Conservation (phyloP, 2,113 vertebrate genomes). For the Nibea albiflora region DNA sequence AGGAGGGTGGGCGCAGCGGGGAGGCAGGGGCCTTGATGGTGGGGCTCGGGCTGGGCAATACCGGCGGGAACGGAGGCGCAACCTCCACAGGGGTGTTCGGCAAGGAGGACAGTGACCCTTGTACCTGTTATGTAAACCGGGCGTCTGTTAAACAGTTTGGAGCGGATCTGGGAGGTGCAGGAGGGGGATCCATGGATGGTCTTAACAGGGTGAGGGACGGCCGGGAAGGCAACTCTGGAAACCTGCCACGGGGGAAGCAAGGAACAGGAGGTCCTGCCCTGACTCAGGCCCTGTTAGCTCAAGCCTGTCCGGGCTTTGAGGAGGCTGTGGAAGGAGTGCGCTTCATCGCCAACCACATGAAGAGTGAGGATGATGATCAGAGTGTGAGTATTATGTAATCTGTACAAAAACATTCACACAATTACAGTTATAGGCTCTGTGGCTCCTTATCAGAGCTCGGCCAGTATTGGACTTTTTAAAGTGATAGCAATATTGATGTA, state of each 20-base stretch:
- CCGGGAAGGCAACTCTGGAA: conserved; percentile 71
- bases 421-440: background rate
- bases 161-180: conserved; percentile 76
- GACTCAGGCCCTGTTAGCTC: conserved; percentile 80
- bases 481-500: background rate
- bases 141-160: conserved; percentile 86
- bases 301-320: conserved; percentile 87
- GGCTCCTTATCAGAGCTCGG: background rate
- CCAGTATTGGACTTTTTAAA: background rate
- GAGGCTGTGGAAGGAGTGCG: conserved; percentile 94
- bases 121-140: conserved; percentile 91
- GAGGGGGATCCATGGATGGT: conserved; percentile 80
- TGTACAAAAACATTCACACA: background rate
- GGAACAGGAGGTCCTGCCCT: conserved; percentile 73
- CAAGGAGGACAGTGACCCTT: conserved; percentile 79
- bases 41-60: conserved; percentile 68
- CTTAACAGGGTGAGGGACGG: conserved; percentile 85
- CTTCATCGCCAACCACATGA: conserved; percentile 97
- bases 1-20: conserved; percentile 70
- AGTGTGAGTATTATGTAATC: conserved; percentile 87
- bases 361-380: conserved; percentile 94
- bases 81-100: conserved; percentile 69
- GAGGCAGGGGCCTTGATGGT: conserved; percentile 76
- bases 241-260: conserved; percentile 75
- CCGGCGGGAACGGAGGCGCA: conserved; percentile 60